Evolutionary conservation across 1,140 invertebrate species (phyloP), one percentile per base, ranked within the genome.

Genomic region (Telenomus remus): DNA sequence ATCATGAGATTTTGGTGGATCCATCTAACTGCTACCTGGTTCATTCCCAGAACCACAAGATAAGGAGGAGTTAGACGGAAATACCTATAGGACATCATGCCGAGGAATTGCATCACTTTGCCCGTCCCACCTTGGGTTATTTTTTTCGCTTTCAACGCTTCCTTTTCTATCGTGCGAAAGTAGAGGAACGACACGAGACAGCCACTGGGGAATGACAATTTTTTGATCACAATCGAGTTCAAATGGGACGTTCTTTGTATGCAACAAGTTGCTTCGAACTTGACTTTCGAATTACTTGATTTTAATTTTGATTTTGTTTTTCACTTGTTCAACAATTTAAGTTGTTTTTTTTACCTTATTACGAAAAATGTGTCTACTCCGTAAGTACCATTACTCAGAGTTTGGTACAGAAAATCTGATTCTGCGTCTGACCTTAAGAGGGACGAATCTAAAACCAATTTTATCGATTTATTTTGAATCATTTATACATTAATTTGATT

Each of bases 291-390:
- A 27, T 27, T 27, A 27, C 19, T 27, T 27, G 19, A 27, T 27
- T 27, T 27, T 27, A 27, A 39, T 39, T 39, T 39, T 39, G n/a
- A 39, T 39, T 39, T 39, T 27, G 8, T 39, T 53, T 1, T 53
- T 15, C 7, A 53, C 15, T 16, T 53, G 7, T 53, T 15, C 4
- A 19, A 27, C 1, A 27, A 27, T 1, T 27, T 27, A 6, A 3
- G 19, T 6, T 27, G 1, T 27, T 27, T 27, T 61, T 46, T 8
- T 54, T 76, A 88, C 86, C 86, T 89, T 33, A 90, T 86, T 16
- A 90, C 85, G 68, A 88, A 88, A 73, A 88, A 88, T 10, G 86
- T 87, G 55, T 88, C 86, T 1, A 88, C 86, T 1, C 82, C 81
- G 61, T 84, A 88, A 11, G 80, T 82, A 13, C 79, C 82, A 64